Conservation (phyloP, 1,140 invertebrate species). For the Helicoverpa zea region DNA sequence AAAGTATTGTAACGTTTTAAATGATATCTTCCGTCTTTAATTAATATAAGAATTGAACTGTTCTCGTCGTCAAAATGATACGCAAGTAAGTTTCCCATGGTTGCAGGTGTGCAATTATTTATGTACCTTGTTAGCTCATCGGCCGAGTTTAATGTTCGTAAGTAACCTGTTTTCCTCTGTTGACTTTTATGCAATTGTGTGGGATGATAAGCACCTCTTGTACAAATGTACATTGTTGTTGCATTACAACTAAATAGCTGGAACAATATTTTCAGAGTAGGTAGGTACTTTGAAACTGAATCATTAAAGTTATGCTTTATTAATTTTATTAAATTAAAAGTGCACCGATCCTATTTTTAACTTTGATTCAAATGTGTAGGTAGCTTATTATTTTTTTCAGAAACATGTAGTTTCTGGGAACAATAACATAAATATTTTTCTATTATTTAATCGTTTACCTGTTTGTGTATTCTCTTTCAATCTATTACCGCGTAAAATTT, state of each 20-base stretch:
- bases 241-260: not conserved
- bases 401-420: too few species aligned
- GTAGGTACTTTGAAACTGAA: not conserved
- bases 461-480: too few species aligned
- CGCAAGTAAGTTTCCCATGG: not conserved
- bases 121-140: conserved; percentile 33
- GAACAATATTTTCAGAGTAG: not conserved
- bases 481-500: too few species aligned
- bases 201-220: conserved; percentile 28
- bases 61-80: not conserved
- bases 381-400: too few species aligned
- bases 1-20: too few species aligned
- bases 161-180: conserved; percentile 39
- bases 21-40: too few species aligned
- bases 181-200: conserved; percentile 43
- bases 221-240: conserved; percentile 4
- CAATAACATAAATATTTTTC: too few species aligned
- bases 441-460: too few species aligned
- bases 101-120: conserved; percentile 16
- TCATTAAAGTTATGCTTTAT: not conserved
- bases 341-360: too few species aligned
- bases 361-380: too few species aligned
- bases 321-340: too few species aligned
- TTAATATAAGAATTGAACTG: too few species aligned
- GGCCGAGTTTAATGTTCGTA: conserved; percentile 12